Evolutionary conservation across 2,113 vertebrate species (phyloP).

Genomic region (Cebus imitator): DNA sequence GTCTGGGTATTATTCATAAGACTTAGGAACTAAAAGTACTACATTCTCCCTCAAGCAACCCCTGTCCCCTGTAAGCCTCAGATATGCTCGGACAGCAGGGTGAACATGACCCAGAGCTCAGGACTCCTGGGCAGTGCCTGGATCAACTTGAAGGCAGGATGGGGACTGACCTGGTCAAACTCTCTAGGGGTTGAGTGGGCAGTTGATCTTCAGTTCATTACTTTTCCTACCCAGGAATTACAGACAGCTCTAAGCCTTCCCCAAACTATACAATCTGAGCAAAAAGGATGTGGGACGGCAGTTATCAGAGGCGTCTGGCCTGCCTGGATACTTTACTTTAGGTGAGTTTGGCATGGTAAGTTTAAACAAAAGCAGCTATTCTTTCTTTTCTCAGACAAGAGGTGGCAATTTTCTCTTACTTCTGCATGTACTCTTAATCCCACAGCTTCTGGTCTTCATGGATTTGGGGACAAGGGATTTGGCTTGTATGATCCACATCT

Average conservation of each 20-base stretch:
- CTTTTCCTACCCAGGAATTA: neutral
- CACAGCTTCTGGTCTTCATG: neutral
- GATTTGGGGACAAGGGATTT: neutral
- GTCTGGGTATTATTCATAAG: neutral
- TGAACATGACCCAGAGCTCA: neutral
- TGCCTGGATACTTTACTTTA: neutral
- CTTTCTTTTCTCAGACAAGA: neutral
- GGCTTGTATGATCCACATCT: neutral
- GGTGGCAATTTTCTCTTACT: neutral
- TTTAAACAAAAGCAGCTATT: neutral
- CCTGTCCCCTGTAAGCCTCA: neutral
- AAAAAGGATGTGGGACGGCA: neutral
- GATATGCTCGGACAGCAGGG: neutral
- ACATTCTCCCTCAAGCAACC: neutral
- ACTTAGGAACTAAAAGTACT: neutral
- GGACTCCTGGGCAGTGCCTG: neutral
- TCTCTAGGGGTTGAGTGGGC: neutral
- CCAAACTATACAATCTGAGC: neutral
- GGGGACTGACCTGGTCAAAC: neutral
- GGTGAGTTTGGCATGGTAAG: neutral
- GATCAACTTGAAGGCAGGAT: neutral
- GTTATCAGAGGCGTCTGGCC: neutral
- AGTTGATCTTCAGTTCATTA: neutral
- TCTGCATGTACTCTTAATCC: neutral
- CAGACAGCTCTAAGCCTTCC: neutral